A percentile compares a stretch with the other conserved stretches of the same genome.
These are phyloP conservation scores for Alosa sapidissima DNA, from an alignment of 2,797 vertebrate species.

Conservation along the genomic window DNA sequence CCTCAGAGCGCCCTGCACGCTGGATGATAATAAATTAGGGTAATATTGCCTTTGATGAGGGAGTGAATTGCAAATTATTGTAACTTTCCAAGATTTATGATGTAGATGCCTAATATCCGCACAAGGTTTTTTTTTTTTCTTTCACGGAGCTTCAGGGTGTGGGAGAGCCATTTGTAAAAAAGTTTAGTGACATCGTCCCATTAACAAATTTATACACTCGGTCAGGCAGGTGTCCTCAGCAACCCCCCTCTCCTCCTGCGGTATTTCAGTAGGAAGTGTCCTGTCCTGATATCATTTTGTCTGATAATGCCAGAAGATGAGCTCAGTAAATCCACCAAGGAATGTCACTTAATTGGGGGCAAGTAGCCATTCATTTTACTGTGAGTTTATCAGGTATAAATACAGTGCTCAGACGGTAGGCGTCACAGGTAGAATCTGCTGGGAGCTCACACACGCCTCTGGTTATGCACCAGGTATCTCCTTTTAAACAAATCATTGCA, in stretches of 20 bases:
- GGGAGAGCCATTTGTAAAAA: constrained; percentile 77
- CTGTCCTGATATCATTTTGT: constrained; percentile 14
- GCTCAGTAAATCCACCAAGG: background rate
- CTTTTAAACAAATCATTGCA: constrained; percentile 6
- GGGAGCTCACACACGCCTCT: background rate
- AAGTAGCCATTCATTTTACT: constrained; percentile 21
- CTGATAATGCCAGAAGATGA: background rate
- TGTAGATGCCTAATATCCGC: constrained; percentile 79
- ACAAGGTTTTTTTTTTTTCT: constrained; percentile 56
- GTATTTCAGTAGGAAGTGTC: constrained; percentile 21
- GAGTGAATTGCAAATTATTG: constrained; percentile 87
- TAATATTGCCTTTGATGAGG: constrained; percentile 87
- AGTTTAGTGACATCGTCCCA: constrained; percentile 72
- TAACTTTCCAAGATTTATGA: constrained; percentile 86
- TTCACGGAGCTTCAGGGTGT: constrained; percentile 51
- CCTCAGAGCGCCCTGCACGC: constrained; percentile 72
- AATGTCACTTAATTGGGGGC: constrained; percentile 20
- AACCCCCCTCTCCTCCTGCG: constrained; percentile 52
- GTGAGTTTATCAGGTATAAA: constrained; percentile 14
- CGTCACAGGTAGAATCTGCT: background rate
- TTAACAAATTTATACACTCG: constrained; percentile 71
- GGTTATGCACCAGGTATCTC: background rate
- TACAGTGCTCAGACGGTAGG: background rate
- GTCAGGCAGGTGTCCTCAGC: constrained; percentile 51
- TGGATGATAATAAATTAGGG: constrained; percentile 85